Evolutionary conservation across 2,888 invertebrate genomes (phyloP).

Genomic region (Chalcis sispes): DNA sequence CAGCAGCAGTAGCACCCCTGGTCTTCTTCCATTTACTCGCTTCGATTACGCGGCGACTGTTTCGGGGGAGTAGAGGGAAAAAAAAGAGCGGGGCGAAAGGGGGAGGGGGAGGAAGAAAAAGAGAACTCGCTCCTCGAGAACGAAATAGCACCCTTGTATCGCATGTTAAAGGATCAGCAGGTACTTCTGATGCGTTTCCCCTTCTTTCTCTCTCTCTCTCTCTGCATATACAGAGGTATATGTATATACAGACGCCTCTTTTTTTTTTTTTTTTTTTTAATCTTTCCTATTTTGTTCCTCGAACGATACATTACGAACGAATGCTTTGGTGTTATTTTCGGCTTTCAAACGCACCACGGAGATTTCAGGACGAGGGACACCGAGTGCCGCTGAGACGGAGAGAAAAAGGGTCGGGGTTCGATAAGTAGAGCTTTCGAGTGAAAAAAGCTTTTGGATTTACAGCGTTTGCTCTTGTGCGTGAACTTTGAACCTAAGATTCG

Average conservation of each 20-base stretch:
- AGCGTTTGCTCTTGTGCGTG: neutral
- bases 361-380: conserved; percentile 10
- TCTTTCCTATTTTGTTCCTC: too few relatives aligned
- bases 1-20: too few relatives aligned
- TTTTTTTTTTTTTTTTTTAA: too few relatives aligned
- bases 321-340: neutral
- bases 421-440: conserved; percentile 23
- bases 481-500: neutral
- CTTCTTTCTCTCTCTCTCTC: neutral
- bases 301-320: too few relatives aligned
- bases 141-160: conserved; percentile 19
- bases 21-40: too few relatives aligned
- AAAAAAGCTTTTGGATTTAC: neutral
- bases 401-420: neutral
- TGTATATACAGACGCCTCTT: too few relatives aligned
- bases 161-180: conserved; percentile 41
- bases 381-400: neutral
- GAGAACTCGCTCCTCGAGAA: too few relatives aligned
- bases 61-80: neutral
- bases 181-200: conserved; percentile 22
- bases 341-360: conserved; percentile 39
- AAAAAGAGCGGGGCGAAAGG: neutral
- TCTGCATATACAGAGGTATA: too few relatives aligned
- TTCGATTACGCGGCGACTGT: too few relatives aligned
- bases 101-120: neutral